These are phyloP conservation scores for Nineta flava DNA, from an alignment of 2,888 invertebrate genomes.

Conservation along the genomic window DNA sequence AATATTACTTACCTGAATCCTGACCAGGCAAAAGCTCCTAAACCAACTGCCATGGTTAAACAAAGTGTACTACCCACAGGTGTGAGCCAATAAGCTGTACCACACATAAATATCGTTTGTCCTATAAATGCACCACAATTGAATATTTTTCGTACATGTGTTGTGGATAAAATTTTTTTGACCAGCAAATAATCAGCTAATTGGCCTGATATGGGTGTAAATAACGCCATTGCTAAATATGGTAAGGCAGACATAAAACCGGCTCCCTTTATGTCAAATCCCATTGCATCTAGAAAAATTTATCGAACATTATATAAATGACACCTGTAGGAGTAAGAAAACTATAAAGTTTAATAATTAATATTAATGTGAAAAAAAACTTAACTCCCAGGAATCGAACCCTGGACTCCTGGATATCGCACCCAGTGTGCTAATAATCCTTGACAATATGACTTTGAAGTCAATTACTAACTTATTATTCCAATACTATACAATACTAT, in stretches of 20 bases:
- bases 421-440: too few relatives aligned
- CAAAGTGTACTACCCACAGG: slow-evolving; percentile 59
- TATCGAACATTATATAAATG: not conserved
- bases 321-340: too few relatives aligned
- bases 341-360: too few relatives aligned
- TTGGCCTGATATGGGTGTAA: slow-evolving; percentile 65
- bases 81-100: slow-evolving; percentile 56
- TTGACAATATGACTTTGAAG: too few relatives aligned
- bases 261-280: slow-evolving; percentile 58
- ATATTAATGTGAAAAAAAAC: too few relatives aligned
- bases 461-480: too few relatives aligned
- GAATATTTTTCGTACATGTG: slow-evolving; percentile 50
- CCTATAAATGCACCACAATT: slow-evolving; percentile 56
- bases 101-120: slow-evolving; percentile 76
- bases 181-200: slow-evolving; percentile 63
- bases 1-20: slow-evolving; percentile 62
- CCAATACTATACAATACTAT: too few relatives aligned
- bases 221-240: slow-evolving; percentile 73
- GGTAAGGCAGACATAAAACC: slow-evolving; percentile 77
- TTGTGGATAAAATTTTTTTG: slow-evolving; percentile 48
- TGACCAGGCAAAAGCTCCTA: slow-evolving; percentile 87
- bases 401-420: too few relatives aligned
- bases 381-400: too few relatives aligned
- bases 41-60: slow-evolving; percentile 73
- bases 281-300: slow-evolving; percentile 43